Percentiles rank a stretch among this genome's conserved stretches.
phyloP scores from a whole-genome alignment of 2,888 invertebrate genomes.

The Limnephilus marmoratus region DNA sequence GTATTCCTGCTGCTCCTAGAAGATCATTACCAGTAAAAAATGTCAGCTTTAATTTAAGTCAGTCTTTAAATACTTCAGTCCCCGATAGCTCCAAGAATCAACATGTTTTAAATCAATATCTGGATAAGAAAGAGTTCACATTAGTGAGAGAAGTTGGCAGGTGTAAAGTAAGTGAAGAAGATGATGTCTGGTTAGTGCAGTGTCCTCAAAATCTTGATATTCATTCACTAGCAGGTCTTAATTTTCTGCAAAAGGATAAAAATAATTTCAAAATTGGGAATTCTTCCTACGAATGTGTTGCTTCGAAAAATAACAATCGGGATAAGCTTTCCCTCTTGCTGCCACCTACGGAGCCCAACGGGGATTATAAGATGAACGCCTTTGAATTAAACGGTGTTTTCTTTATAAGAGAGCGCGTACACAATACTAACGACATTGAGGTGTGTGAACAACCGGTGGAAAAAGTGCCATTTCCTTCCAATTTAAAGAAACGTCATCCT shows the following conservation, averaged over 20 bases:
- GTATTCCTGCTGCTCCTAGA: background rate
- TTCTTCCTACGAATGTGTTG: slow-evolving; percentile 58
- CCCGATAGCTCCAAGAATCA: background rate
- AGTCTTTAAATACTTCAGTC: background rate
- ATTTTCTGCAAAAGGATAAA: slow-evolving; percentile 58
- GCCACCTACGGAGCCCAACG: slow-evolving; percentile 44
- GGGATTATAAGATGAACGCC: slow-evolving; percentile 39
- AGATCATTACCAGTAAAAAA: background rate
- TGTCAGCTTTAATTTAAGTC: background rate
- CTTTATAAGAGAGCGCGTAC: slow-evolving; percentile 59
- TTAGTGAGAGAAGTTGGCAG: slow-evolving; percentile 22
- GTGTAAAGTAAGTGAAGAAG: slow-evolving; percentile 51
- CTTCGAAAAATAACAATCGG: slow-evolving; percentile 19
- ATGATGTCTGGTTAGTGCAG: slow-evolving; percentile 62
- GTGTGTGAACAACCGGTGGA: slow-evolving; percentile 38
- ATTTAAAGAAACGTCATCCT: slow-evolving; percentile 63
- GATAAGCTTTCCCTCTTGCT: slow-evolving; percentile 51
- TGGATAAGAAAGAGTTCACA: slow-evolving; percentile 17
- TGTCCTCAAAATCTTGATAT: slow-evolving; percentile 58
- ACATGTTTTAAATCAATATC: slow-evolving; percentile 13
- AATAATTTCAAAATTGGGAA: slow-evolving; percentile 59
- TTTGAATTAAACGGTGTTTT: slow-evolving; percentile 53
- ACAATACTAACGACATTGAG: slow-evolving; percentile 37
- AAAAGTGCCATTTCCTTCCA: slow-evolving; percentile 59
- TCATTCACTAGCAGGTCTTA: slow-evolving; percentile 40